Evolutionary conservation across 2,888 invertebrate species (phyloP).

Genomic region (Philereme transversata): DNA sequence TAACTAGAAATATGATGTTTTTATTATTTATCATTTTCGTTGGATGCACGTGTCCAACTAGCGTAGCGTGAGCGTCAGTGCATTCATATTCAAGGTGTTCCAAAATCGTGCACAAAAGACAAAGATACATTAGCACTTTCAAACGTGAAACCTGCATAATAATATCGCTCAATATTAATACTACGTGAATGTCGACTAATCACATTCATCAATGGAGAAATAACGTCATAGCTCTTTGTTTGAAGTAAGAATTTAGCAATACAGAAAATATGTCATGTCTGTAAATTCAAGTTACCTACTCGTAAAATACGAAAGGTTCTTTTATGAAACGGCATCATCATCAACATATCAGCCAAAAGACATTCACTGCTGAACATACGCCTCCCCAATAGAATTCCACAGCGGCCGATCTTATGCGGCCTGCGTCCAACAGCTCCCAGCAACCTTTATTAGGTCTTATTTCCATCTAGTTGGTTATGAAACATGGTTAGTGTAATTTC

Average conservation of each 20-base stretch:
- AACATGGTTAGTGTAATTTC: no score
- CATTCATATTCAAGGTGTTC: slow-evolving; percentile 28
- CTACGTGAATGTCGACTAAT: slow-evolving; percentile 42
- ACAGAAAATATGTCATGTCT: background rate
- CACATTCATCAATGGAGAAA: slow-evolving; percentile 48
- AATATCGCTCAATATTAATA: slow-evolving; percentile 25
- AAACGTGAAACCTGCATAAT: slow-evolving; percentile 25
- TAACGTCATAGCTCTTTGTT: slow-evolving; percentile 47
- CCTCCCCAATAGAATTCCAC: no score
- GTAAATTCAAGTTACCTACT: background rate
- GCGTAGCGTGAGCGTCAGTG: slow-evolving; percentile 14
- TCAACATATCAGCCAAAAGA: no score
- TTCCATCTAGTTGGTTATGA: no score
- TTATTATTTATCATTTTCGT: no score
- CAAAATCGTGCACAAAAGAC: slow-evolving; percentile 27
- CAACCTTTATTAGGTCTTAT: no score
- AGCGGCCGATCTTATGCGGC: no score
- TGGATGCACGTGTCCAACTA: slow-evolving; percentile 16
- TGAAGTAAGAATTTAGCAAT: slow-evolving; percentile 20
- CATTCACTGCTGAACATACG: no score
- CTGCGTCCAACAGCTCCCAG: no score
- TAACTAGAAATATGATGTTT: no score
- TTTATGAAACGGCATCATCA: no score
- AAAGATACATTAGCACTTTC: slow-evolving; percentile 28
- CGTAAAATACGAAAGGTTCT: no score